Percentiles rank a stretch among this genome's conserved stretches.
phyloP scores from a whole-genome alignment of 92 coral and sea anemone genomes.

The Phenganax stokvisi region DNA sequence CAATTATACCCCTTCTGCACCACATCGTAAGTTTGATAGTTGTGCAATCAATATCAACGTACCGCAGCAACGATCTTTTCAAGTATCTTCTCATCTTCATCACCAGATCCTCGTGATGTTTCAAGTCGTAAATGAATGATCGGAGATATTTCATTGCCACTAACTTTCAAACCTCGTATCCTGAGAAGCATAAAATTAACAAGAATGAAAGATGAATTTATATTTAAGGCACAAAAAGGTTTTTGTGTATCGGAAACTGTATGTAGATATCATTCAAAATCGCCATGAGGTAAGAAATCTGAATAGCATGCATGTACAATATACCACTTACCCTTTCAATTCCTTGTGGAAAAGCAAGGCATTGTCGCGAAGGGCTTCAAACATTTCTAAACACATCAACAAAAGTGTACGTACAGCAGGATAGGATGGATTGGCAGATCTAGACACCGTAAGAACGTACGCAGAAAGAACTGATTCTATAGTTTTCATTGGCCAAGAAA shows the following conservation, averaged over 20 bases:
- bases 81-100: slow-evolving; percentile 69
- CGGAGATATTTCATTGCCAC: slow-evolving; percentile 71
- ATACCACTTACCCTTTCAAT: slow-evolving; percentile 53
- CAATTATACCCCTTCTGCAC: neutral
- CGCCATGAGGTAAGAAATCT: no score
- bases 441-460: no score
- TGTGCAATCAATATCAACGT: slow-evolving; percentile 30
- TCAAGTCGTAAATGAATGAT: slow-evolving; percentile 68
- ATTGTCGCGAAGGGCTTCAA: slow-evolving; percentile 71
- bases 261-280: neutral
- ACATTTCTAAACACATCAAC: slow-evolving; percentile 59
- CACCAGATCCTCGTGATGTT: slow-evolving; percentile 52
- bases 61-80: slow-evolving; percentile 71
- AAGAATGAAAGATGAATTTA: neutral
- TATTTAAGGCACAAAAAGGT: neutral
- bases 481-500: neutral
- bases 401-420: neutral
- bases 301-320: neutral
- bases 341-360: slow-evolving; percentile 67
- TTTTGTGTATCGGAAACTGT: neutral
- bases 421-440: no score
- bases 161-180: slow-evolving; percentile 58
- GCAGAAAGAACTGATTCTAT: neutral
- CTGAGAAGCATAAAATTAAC: slow-evolving; percentile 31
- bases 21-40: neutral